Percentiles rank a stretch among this genome's conserved stretches.
Evolutionary conservation across 2,797 vertebrate species (phyloP).

Genomic region (Zalophus californianus): DNA sequence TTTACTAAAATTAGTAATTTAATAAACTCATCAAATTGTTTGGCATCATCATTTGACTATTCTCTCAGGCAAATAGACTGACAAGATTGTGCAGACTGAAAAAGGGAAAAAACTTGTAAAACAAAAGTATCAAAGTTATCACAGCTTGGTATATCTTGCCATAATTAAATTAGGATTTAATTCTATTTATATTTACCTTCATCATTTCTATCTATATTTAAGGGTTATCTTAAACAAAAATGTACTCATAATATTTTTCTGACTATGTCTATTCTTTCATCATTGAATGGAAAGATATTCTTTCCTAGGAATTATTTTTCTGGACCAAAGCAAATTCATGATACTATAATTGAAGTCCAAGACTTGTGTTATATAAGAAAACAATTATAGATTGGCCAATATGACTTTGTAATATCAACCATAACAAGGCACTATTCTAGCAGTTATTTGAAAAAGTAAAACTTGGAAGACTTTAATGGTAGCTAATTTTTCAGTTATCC

Average conservation of each 20-base stretch:
- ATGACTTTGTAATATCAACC: not conserved
- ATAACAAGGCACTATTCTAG: not conserved
- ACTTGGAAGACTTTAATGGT: not conserved
- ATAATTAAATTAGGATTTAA: not conserved
- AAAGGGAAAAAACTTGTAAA: not conserved
- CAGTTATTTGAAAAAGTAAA: not conserved
- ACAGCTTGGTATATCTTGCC: not conserved
- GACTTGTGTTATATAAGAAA: not conserved
- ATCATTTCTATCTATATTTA: not conserved
- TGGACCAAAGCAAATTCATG: not conserved
- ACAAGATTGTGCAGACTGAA: not conserved
- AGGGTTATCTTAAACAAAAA: not conserved
- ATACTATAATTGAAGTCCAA: not conserved
- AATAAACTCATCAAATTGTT: not conserved
- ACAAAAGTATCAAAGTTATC: not conserved
- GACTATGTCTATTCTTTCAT: not conserved
- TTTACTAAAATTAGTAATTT: slow-evolving; percentile 9
- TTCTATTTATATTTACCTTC: not conserved
- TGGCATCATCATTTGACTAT: not conserved
- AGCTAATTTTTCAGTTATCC: not conserved
- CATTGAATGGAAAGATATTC: not conserved
- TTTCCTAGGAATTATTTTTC: slow-evolving; percentile 2
- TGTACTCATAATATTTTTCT: not conserved
- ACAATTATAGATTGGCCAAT: not conserved
- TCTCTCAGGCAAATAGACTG: not conserved